These are phyloP conservation scores for Ceratina japonica DNA, from an alignment of 1,140 invertebrate genomes.

Conservation along the genomic window DNA sequence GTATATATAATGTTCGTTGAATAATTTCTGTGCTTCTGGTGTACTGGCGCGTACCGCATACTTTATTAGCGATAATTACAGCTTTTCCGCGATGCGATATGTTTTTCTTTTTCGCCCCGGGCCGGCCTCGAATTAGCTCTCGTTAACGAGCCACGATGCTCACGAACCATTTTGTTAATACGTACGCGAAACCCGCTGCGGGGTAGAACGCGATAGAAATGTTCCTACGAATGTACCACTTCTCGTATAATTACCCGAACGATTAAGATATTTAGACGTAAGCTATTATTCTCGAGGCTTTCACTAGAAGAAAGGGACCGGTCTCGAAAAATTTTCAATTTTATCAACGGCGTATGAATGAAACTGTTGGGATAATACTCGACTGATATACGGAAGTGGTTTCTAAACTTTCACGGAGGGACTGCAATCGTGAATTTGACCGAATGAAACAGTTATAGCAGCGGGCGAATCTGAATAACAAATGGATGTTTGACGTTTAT, in stretches of 20 bases:
- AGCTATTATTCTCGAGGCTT: too few species aligned
- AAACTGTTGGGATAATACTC: too few species aligned
- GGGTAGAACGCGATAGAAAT: neutral
- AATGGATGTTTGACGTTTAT: slow-evolving; percentile 3
- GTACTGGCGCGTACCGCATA: neutral
- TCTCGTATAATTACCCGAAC: neutral
- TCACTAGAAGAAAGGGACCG: too few species aligned
- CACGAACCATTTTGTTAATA: neutral
- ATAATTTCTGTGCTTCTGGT: too few species aligned
- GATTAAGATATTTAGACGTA: too few species aligned
- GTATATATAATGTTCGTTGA: too few species aligned
- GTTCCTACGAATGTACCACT: neutral
- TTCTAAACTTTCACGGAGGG: too few species aligned
- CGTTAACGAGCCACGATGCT: neutral
- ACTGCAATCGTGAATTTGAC: too few species aligned
- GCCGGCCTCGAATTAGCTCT: neutral
- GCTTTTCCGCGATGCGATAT: neutral
- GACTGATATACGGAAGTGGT: too few species aligned
- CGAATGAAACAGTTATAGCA: neutral
- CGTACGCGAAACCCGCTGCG: too few species aligned
- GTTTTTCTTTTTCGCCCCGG: neutral
- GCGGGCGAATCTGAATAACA: slow-evolving; percentile 3
- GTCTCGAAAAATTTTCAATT: too few species aligned
- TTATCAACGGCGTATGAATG: too few species aligned
- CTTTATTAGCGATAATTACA: slow-evolving; percentile 14